These are phyloP conservation scores for Manacus vitellinus DNA, from an alignment of 2,113 vertebrate genomes.

Conservation along the genomic window DNA sequence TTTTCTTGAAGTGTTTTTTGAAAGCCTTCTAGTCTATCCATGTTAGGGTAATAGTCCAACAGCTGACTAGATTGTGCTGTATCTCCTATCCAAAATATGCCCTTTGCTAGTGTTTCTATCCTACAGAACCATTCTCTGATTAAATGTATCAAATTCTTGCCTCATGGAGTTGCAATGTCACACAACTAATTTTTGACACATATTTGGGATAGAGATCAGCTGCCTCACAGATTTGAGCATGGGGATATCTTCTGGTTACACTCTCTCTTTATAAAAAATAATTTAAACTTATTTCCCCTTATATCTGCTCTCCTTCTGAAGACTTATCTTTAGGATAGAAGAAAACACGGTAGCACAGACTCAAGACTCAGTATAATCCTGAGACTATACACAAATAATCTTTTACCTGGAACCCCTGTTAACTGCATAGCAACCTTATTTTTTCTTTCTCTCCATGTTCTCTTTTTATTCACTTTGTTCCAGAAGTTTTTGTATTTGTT, in stretches of 20 bases:
- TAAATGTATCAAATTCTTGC: neutral
- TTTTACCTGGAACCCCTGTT: conserved; percentile 1
- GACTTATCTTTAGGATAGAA: neutral
- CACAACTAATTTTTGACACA: neutral
- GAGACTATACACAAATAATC: neutral
- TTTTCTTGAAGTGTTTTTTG: neutral
- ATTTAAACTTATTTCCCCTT: neutral
- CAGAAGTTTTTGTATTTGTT: conserved; percentile 14
- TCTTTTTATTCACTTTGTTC: conserved; percentile 29
- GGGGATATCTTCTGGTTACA: neutral
- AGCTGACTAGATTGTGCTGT: neutral
- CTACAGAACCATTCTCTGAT: neutral
- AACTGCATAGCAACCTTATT: conserved; percentile 28
- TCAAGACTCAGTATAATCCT: neutral
- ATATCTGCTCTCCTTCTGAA: neutral
- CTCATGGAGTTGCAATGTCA: neutral
- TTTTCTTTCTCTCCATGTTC: neutral
- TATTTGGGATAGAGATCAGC: neutral
- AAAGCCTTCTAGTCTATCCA: neutral
- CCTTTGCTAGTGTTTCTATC: neutral
- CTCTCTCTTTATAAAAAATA: neutral
- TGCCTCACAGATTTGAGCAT: neutral
- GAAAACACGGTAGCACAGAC: neutral
- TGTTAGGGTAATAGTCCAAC: neutral
- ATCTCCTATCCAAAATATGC: neutral